Evolutionary conservation across 2,888 invertebrate genomes (phyloP), one percentile per base, ranked within the genome.

Genomic region (Oithona nana): DNA sequence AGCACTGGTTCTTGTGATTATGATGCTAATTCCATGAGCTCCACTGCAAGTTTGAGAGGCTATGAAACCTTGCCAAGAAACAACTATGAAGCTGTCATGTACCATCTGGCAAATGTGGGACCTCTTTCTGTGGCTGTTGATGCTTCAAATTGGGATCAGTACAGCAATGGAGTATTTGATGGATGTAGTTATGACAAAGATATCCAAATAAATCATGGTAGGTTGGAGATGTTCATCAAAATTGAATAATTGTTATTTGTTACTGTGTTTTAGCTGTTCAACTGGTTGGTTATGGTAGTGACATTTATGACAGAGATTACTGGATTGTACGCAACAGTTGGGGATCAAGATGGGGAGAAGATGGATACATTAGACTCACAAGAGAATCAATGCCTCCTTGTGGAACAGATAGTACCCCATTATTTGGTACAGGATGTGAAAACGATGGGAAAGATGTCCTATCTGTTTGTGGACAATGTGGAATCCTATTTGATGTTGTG

Each of bases 301-400:
- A 64, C 57, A 13, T n/a, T n/a, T n/a, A n/a, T 28, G 28, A 49
- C 28, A 64, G 64, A 0, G 79, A 83, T 64, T 83, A 83, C 67
- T 92, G 89, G 89, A 82, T 90, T 49, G 75, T 90, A 63, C 86
- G 90, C 70, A 92, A 90, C 75, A 88, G 89, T 83, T 93, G 92
- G 92, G 88, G 90, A 1, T 74, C 76, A 20, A 76, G n/a, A 1
- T 61, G 61, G 61, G 61, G 61, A 4, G 61, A 61, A 11, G 61
- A 54, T 29, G 61, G 61, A n/a, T 29, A 54, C 29, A 54, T 61
- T 24, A 24, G 26, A 16, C 28, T 61, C 52, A 61, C 28, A 30
- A 61, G 61, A 61, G 11, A 51, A 8, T n/a, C 52, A 11, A 26
- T 13, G n/a, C 16, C 54, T 11, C 16, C 26, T 28, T 61, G 61